Conservation (phyloP, 1,140 invertebrate species). For the Lethocerus indicus region DNA sequence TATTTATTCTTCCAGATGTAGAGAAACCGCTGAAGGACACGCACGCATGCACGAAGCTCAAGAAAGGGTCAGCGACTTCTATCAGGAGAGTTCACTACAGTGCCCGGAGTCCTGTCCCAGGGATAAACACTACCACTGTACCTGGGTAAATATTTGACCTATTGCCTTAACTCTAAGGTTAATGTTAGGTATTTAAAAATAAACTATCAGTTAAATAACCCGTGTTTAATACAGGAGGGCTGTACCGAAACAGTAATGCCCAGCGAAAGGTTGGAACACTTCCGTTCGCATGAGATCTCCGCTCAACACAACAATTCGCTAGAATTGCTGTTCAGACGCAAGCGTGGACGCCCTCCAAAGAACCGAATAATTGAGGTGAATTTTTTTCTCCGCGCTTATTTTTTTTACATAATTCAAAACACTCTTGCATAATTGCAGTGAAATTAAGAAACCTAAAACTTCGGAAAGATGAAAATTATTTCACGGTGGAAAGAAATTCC, state of each 20-base stretch:
- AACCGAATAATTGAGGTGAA: constrained; percentile 68
- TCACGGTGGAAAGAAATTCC: too few relatives aligned
- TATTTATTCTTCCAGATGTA: constrained; percentile 40
- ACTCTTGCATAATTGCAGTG: too few relatives aligned
- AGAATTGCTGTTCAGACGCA: constrained; percentile 77
- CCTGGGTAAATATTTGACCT: constrained; percentile 34
- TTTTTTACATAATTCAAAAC: background rate
- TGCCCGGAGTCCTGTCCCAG: constrained; percentile 55
- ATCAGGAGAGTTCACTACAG: constrained; percentile 35
- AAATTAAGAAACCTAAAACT: too few relatives aligned
- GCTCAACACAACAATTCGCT: constrained; percentile 47
- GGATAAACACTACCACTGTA: constrained; percentile 77
- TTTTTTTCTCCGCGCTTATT: background rate
- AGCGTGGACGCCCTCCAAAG: constrained; percentile 78
- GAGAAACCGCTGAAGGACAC: constrained; percentile 67
- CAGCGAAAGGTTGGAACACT: constrained; percentile 76
- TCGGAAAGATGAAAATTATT: too few relatives aligned
- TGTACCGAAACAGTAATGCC: constrained; percentile 70
- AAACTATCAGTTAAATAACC: background rate
- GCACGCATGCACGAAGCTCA: constrained; percentile 73
- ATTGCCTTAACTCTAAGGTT: background rate
- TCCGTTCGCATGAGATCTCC: constrained; percentile 64
- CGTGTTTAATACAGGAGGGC: constrained; percentile 43
- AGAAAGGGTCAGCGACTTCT: constrained; percentile 68
- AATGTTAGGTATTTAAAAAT: background rate